Evolutionary conservation across 2,797 vertebrate genomes (phyloP), one percentile per base, ranked within the genome.

Genomic region (Helarctos malayanus): DNA sequence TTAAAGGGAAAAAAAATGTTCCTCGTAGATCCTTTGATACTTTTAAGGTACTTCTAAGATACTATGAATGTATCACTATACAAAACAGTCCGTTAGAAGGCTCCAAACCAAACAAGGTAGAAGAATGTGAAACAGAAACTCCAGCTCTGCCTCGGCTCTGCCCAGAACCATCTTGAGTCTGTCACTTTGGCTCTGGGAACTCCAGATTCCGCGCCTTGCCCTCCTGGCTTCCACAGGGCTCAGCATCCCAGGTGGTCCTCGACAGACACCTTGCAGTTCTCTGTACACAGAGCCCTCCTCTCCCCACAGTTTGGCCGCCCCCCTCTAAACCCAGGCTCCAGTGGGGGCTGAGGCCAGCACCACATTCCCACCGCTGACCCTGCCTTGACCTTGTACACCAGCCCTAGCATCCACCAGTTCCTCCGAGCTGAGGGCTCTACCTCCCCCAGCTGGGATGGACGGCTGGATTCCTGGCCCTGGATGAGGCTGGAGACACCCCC

Each of bases 51-150:
- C 41, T 41, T 41, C 41, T 41, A 41, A 85, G 84, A 91, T 27
- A 41, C 41, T 41, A 41, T 41, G 27, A 59, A 65, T 27, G 15
- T 63, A 47, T 49, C 16, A 5, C 27, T 52, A 45, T 3, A 75
- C 32, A 35, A 32, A 63, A 83, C 47, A 14, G 5, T 27, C 68
- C 57, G 14, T 86, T 14, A 81, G 16, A n/a, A 89, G 57, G 49
- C 38, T 83, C 47, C 47, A 91, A 52, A 57, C 10, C n/a, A 89
- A 91, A 79, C 25, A 54, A 83, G 27, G 15, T 76, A 18, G 85
- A 94, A 91, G 29, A 54, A 79, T 25, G 25, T 52, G 23, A 68
- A 84, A 75, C 80, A 52, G 25, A 68, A 54, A 69, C 35, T 19
- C 45, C 10, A 10, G 18, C 18, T 73, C 41, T 80, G 47, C 21